These are phyloP conservation scores for Procambarus clarkii DNA, from an alignment of 1,140 invertebrate species.

Conservation along the genomic window DNA sequence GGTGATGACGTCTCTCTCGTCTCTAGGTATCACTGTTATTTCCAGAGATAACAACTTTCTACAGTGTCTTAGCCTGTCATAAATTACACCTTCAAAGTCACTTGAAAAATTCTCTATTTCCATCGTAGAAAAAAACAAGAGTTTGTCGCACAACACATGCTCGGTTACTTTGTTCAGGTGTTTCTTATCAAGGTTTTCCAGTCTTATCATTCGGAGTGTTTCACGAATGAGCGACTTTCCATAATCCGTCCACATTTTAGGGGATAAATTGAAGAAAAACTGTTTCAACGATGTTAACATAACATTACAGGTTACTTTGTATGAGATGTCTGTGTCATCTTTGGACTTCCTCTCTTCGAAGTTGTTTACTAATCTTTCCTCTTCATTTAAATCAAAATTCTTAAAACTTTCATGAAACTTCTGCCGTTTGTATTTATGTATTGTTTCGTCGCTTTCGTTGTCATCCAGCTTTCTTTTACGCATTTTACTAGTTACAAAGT, in stretches of 20 bases:
- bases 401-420: background rate
- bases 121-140: constrained; percentile 38
- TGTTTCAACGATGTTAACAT: background rate
- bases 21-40: constrained; percentile 18
- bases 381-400: background rate
- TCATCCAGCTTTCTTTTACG: constrained; percentile 9
- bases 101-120: constrained; percentile 21
- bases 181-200: background rate
- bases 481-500: background rate
- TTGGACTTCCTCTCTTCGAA: background rate
- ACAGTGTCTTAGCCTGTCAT: constrained; percentile 27
- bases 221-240: background rate
- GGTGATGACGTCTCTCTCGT: background rate
- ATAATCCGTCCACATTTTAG: constrained; percentile 31
- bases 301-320: background rate
- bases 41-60: constrained; percentile 27
- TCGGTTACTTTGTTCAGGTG: constrained; percentile 19
- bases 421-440: background rate
- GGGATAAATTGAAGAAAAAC: constrained; percentile 14
- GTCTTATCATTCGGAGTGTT: background rate
- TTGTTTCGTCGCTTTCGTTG: background rate
- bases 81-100: constrained; percentile 17
- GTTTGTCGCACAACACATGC: constrained; percentile 40
- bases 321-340: background rate
- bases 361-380: background rate